Evolutionary conservation across 2,113 vertebrate species (phyloP).

Genomic region (Oncorhynchus mykiss): DNA sequence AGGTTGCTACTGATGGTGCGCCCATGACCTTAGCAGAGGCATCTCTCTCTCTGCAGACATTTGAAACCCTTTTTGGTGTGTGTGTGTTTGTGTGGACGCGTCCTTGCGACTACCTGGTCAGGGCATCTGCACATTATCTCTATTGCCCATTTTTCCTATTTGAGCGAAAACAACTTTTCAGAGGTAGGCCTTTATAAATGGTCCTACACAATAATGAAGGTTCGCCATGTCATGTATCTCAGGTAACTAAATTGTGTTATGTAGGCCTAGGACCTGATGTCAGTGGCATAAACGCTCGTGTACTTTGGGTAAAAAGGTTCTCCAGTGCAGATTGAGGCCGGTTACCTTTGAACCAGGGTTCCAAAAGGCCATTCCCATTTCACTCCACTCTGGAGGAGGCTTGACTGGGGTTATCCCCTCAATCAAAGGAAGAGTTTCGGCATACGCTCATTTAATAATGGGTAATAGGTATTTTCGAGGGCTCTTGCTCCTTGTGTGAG

Average conservation of each 20-base stretch:
- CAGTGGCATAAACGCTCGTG: constrained; percentile 27
- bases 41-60: constrained; percentile 51
- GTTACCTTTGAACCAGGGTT: constrained; percentile 66
- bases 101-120: neutral
- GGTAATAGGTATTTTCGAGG: constrained; percentile 74
- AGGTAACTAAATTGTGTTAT: constrained; percentile 18
- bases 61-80: constrained; percentile 39
- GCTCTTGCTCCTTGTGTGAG: constrained; percentile 69
- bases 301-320: constrained; percentile 21
- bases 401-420: constrained; percentile 65
- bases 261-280: neutral
- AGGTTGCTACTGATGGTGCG: constrained; percentile 37
- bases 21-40: constrained; percentile 42
- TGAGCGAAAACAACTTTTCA: too few relatives aligned
- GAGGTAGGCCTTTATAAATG: too few relatives aligned
- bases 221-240: neutral
- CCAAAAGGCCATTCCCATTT: constrained; percentile 70
- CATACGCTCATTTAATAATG: constrained; percentile 72
- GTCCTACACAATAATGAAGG: neutral
- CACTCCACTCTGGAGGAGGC: constrained; percentile 55
- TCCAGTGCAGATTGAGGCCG: constrained; percentile 53
- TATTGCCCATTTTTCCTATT: too few relatives aligned
- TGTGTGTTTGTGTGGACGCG: constrained; percentile 27
- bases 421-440: constrained; percentile 64
- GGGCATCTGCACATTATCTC: too few relatives aligned